Percentiles rank a stretch among this genome's conserved stretches.
phyloP scores from a whole-genome alignment of 2,113 vertebrate species.

The Glareola pratincola region DNA sequence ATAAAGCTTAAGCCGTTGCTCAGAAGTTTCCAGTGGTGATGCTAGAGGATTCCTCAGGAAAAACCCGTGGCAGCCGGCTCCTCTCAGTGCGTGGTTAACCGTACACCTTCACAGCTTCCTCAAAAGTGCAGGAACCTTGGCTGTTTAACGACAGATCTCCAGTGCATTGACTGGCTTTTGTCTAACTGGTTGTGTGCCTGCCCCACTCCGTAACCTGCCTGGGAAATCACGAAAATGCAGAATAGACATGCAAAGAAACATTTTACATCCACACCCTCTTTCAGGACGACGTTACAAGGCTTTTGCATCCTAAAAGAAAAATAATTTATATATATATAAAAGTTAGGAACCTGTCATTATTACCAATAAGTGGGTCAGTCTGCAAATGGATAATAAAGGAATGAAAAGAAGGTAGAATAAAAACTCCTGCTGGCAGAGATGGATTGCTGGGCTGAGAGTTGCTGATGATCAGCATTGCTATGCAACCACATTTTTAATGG shows the following conservation, averaged over 20 bases:
- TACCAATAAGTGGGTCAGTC: background rate
- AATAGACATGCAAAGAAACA: background rate
- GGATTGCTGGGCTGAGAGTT: background rate
- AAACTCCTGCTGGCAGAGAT: background rate
- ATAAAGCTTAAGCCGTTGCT: background rate
- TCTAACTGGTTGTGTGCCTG: no score
- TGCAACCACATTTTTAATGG: background rate
- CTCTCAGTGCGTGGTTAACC: background rate
- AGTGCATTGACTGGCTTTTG: background rate
- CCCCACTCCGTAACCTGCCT: background rate
- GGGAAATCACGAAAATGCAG: background rate
- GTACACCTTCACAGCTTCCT: accelerated
- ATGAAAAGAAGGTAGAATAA: background rate
- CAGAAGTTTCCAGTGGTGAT: background rate
- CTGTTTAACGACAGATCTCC: no score
- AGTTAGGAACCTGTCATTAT: background rate
- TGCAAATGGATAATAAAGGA: background rate
- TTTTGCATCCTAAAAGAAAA: background rate
- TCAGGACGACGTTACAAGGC: background rate
- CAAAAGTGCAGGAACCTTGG: background rate
- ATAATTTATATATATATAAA: no score
- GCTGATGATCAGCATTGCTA: background rate
- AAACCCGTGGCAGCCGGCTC: accelerated
- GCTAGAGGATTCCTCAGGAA: background rate
- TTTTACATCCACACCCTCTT: accelerated